A percentile compares a stretch with the other conserved stretches of the same genome.
Evolutionary conservation across 1,140 invertebrate species (phyloP).

Genomic region (Eubasilissa regina): DNA sequence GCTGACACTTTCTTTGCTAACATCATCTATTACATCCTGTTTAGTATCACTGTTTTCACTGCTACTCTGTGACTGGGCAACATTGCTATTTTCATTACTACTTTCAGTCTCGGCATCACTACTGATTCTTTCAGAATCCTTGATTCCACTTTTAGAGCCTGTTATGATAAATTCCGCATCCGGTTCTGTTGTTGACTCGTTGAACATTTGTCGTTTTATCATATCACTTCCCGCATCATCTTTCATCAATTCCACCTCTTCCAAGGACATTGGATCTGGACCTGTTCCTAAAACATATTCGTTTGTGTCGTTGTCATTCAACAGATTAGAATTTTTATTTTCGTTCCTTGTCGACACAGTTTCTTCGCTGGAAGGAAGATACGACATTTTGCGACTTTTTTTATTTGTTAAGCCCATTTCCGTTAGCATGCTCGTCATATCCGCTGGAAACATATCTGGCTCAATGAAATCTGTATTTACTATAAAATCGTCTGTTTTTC

Average conservation of each 20-base stretch:
- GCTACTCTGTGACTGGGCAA: constrained; percentile 39
- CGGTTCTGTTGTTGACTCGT: constrained; percentile 41
- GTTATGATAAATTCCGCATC: neutral
- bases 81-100: constrained; percentile 32
- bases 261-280: constrained; percentile 50
- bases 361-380: neutral
- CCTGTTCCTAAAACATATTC: constrained; percentile 24
- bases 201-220: constrained; percentile 60
- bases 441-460: constrained; percentile 52
- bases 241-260: constrained; percentile 33
- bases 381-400: constrained; percentile 4
- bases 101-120: too few species aligned
- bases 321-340: neutral
- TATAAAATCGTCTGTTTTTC: constrained; percentile 16
- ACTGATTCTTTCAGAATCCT: too few species aligned
- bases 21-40: constrained; percentile 63
- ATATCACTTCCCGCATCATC: constrained; percentile 61
- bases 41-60: constrained; percentile 53
- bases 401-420: constrained; percentile 56
- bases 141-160: neutral
- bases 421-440: constrained; percentile 54
- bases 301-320: neutral
- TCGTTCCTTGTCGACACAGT: neutral
- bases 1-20: constrained; percentile 27
- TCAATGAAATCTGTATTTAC: constrained; percentile 50